phyloP scores from a whole-genome alignment of 2,797 vertebrate genomes.

The Neopelma chrysocephalum region DNA sequence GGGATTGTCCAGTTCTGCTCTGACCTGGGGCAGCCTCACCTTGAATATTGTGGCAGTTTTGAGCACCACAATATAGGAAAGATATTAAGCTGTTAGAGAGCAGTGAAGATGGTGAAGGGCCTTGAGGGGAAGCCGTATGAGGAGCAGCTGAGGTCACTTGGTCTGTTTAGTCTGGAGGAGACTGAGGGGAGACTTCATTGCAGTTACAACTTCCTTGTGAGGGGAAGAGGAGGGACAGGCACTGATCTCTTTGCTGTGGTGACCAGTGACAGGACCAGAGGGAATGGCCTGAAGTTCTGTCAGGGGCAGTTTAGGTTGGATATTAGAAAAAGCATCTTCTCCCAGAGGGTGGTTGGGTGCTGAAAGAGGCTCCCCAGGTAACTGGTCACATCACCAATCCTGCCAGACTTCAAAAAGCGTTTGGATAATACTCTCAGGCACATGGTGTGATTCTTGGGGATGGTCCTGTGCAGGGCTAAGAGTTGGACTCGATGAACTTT shows the following conservation, averaged over 20 bases:
- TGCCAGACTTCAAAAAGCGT: background rate
- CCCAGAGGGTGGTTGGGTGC: background rate
- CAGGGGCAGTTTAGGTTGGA: background rate
- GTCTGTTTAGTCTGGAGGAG: background rate
- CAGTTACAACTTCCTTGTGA: background rate
- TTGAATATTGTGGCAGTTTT: background rate
- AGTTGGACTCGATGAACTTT: background rate
- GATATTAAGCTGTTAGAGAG: background rate
- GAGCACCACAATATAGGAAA: background rate
- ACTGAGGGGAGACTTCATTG: background rate
- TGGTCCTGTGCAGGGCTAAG: background rate
- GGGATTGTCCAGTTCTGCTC: background rate
- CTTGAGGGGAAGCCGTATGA: background rate
- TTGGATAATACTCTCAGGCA: background rate
- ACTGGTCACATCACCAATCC: background rate
- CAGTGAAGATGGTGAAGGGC: background rate
- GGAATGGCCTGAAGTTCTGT: background rate
- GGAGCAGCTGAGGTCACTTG: too few relatives aligned
- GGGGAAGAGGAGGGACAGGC: background rate
- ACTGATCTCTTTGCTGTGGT: background rate
- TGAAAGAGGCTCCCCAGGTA: background rate
- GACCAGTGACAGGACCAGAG: background rate
- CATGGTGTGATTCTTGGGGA: background rate
- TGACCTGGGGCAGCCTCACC: background rate
- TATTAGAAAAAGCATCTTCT: background rate